These are phyloP conservation scores for Litocranius walleri DNA, from an alignment of 2,113 vertebrate genomes.

Conservation along the genomic window DNA sequence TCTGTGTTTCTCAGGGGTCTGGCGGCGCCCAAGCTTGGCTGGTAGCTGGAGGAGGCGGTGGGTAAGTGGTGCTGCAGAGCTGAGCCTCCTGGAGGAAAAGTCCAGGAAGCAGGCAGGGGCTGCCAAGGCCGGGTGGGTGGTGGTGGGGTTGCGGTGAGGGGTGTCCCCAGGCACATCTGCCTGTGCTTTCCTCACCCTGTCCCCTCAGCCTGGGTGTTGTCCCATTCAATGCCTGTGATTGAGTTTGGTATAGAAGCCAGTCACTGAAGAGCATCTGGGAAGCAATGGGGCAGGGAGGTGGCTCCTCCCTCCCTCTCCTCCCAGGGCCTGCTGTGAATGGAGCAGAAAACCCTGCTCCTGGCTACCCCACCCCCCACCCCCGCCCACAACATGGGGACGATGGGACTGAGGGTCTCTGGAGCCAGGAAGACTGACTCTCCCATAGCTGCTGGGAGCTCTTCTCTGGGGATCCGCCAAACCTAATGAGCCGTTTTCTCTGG, in stretches of 20 bases:
- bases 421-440: not conserved
- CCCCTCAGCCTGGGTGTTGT: not conserved
- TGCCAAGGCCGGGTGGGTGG: not conserved
- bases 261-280: not conserved
- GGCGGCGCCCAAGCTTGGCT: not conserved
- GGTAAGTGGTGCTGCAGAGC: not conserved
- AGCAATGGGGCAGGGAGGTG: not conserved
- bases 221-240: not conserved
- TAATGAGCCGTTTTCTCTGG: not conserved
- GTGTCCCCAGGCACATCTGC: not conserved
- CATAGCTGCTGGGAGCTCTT: not conserved
- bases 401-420: not conserved
- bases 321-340: not conserved
- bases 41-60: too few relatives aligned
- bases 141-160: not conserved
- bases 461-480: not conserved
- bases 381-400: accelerated
- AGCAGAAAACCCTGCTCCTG: not conserved
- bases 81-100: not conserved
- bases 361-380: too few relatives aligned
- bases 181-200: not conserved
- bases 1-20: not conserved
- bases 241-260: not conserved
- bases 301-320: not conserved
- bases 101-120: not conserved